Evolutionary conservation across 2,113 vertebrate species (phyloP), one percentile per base, ranked within the genome.

Genomic region (Onychostruthus taczanowskii): DNA sequence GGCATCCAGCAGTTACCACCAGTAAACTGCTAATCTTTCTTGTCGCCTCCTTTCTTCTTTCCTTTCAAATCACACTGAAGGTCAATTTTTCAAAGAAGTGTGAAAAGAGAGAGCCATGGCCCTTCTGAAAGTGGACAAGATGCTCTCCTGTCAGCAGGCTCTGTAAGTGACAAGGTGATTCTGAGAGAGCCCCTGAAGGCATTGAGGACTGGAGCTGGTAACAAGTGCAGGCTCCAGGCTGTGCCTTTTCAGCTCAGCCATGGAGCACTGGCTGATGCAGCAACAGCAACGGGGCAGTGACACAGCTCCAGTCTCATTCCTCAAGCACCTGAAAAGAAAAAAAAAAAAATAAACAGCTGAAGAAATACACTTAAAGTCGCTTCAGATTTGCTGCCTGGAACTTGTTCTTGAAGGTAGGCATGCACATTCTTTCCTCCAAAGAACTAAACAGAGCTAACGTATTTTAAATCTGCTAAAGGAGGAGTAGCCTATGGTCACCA

Each of bases 1-100:
- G 68, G 61, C 41, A 84, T 37, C 72, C 35, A 77, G 47, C 83
- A 90, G 82, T 90, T 94, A 56, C 64, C 69, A 79, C 53, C 24
- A 20, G 64, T 47, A 80, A 94, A 85, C 56, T 69, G 64, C 35
- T 81, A 41, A 63, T 90, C 72, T 86, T 82, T 78, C 52, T 69
- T 90, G 44, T 90, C 78, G 66, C 73, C 44, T 93, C 33, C 16
- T 85, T 89, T 72, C 46, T 73, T 62, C 67, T 70, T 91, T 82
- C 66, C 56, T 81, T 93, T 94, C 61, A 89, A 92, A 90, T 89
- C 76, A 63, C 22, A 15, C 30, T 39, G 68, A 92, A 94, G 88
- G 73, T 82, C 73, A 89, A 6, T 92, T 94, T 87, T 90, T 92
- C 86, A 90, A 88, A 94, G 62, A 44, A 49, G 30, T 30, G 43